phyloP scores from a whole-genome alignment of 2,797 vertebrate species.

The Dipus sagitta region DNA sequence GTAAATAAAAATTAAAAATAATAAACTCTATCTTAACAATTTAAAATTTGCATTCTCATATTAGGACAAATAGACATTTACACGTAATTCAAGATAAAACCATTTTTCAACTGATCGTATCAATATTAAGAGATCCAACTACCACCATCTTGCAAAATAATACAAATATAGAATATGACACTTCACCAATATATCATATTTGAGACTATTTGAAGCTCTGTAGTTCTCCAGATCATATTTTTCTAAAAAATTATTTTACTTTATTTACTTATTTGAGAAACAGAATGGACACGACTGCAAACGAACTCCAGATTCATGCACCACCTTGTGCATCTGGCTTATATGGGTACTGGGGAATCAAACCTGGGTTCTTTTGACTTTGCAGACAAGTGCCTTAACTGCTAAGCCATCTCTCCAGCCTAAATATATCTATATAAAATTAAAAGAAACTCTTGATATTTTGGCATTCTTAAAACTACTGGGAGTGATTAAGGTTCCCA shows the following conservation, averaged over 20 bases:
- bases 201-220: not conserved
- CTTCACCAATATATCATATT: not conserved
- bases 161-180: not conserved
- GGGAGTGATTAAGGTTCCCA: not conserved
- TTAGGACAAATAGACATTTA: not conserved
- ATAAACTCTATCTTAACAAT: not conserved
- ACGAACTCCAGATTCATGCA: too few species aligned
- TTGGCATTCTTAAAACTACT: slow-evolving; percentile 29
- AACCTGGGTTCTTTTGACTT: too few species aligned
- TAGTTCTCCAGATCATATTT: not conserved
- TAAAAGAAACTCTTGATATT: not conserved
- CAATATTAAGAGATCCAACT: slow-evolving; percentile 6
- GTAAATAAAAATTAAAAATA: not conserved
- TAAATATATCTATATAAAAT: too few species aligned
- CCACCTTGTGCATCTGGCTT: too few species aligned
- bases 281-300: too few species aligned
- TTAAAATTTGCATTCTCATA: not conserved
- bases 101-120: not conserved
- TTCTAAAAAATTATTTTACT: not conserved
- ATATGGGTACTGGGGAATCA: too few species aligned
- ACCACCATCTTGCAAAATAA: not conserved
- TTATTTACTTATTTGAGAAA: too few species aligned
- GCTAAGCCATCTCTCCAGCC: too few species aligned
- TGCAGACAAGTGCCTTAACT: too few species aligned
- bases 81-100: not conserved